These are phyloP conservation scores for Crambe crambe DNA, from an alignment of 37 sponge, comb jelly and placozoan species.

Conservation along the genomic window DNA sequence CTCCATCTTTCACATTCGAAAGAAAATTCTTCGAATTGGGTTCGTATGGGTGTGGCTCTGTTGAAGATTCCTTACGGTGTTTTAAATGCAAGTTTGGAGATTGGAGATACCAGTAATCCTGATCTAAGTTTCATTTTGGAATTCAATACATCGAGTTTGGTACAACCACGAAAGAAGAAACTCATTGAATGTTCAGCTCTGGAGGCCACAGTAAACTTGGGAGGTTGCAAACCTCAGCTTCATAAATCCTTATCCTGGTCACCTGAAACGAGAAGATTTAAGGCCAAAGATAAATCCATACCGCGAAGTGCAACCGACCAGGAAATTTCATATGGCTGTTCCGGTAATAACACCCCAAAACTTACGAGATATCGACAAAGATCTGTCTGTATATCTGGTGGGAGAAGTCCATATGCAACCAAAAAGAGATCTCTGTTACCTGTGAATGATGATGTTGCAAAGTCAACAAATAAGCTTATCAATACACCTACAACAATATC, in stretches of 20 bases:
- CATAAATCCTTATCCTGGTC: too few species aligned
- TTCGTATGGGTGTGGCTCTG: background rate
- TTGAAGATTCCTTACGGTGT: constrained; percentile 1
- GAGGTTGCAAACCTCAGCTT: background rate
- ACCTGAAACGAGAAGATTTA: too few species aligned
- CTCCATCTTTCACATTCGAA: background rate
- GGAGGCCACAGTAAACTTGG: background rate
- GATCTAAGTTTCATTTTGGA: background rate
- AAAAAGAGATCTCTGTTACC: background rate
- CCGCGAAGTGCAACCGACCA: background rate
- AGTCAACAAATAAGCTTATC: background rate
- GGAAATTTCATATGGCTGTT: too few species aligned
- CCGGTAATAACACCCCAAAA: too few species aligned
- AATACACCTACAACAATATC: too few species aligned
- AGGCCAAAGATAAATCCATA: background rate
- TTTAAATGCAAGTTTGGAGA: background rate
- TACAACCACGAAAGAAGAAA: background rate
- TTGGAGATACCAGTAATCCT: background rate
- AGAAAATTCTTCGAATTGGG: background rate
- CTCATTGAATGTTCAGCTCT: background rate
- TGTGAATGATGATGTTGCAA: background rate
- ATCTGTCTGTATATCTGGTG: background rate
- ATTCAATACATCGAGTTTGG: background rate
- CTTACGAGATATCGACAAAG: too few species aligned
- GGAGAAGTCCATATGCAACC: background rate